These are phyloP conservation scores for Dromococcyx pavoninus DNA, from an alignment of 2,797 vertebrate genomes.

Conservation along the genomic window DNA sequence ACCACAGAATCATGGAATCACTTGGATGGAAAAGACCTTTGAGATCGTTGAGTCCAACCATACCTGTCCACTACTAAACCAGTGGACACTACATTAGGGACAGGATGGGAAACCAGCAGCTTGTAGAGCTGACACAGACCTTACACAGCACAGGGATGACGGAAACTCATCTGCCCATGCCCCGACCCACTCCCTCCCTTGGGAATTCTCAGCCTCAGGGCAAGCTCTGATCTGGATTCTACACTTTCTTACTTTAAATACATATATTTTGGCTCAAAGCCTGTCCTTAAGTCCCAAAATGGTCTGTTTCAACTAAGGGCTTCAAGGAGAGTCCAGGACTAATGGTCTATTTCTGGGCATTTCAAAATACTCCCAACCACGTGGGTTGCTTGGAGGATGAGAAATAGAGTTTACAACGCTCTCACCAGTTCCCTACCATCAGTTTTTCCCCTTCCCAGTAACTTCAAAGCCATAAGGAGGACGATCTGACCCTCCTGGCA, in stretches of 20 bases:
- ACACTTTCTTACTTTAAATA: slow-evolving; percentile 7
- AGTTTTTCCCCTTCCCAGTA: background rate
- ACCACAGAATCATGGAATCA: too few species aligned
- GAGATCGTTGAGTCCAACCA: too few species aligned
- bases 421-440: background rate
- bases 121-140: fast-evolving
- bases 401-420: background rate
- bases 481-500: background rate
- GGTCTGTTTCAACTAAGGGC: background rate
- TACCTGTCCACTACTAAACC: too few species aligned
- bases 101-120: background rate
- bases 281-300: background rate
- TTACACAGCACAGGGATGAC: background rate
- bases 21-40: too few species aligned
- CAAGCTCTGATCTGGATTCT: background rate
- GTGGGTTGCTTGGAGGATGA: background rate
- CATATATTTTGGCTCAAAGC: background rate
- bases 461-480: background rate
- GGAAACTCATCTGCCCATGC: background rate
- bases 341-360: background rate
- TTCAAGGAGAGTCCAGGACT: background rate
- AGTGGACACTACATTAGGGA: background rate
- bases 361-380: background rate
- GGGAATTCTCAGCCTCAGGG: background rate
- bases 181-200: background rate